Conservation (phyloP, 30 jellyfish, hydroid and myxozoan species). For the Rhopilema esculentum region DNA sequence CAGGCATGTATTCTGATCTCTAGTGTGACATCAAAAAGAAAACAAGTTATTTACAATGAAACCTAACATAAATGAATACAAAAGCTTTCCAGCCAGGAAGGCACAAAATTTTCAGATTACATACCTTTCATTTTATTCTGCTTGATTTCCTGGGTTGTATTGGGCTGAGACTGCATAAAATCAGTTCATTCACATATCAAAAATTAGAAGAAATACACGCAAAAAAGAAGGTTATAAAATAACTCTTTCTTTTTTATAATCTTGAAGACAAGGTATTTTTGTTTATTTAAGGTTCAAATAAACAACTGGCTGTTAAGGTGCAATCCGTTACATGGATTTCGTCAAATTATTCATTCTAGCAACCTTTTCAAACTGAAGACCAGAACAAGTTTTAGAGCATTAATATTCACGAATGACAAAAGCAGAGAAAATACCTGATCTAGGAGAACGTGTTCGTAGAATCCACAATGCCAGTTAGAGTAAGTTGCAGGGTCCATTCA, state of each 20-base stretch:
- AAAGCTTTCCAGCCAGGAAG: neutral
- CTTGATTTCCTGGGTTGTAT: neutral
- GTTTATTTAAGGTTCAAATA: too few relatives aligned
- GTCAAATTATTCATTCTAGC: too few relatives aligned
- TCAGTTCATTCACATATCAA: neutral
- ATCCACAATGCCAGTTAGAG: conserved; percentile 65
- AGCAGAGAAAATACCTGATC: neutral
- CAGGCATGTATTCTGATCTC: too few relatives aligned
- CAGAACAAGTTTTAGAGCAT: neutral
- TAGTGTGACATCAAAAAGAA: too few relatives aligned
- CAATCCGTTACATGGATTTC: too few relatives aligned
- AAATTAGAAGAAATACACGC: too few relatives aligned
- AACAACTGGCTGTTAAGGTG: too few relatives aligned
- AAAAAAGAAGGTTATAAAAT: too few relatives aligned
- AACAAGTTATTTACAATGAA: too few relatives aligned
- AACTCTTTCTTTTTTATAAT: too few relatives aligned
- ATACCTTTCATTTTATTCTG: neutral
- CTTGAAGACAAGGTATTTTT: too few relatives aligned
- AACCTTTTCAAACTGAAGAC: too few relatives aligned
- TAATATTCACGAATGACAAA: neutral
- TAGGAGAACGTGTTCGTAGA: conserved; percentile 29
- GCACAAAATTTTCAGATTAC: neutral
- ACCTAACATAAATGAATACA: neutral
- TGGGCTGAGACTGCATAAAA: neutral
- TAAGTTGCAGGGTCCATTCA: conserved; percentile 59